Conservation (phyloP, 1,140 invertebrate species). For the Metaphire vulgaris region DNA sequence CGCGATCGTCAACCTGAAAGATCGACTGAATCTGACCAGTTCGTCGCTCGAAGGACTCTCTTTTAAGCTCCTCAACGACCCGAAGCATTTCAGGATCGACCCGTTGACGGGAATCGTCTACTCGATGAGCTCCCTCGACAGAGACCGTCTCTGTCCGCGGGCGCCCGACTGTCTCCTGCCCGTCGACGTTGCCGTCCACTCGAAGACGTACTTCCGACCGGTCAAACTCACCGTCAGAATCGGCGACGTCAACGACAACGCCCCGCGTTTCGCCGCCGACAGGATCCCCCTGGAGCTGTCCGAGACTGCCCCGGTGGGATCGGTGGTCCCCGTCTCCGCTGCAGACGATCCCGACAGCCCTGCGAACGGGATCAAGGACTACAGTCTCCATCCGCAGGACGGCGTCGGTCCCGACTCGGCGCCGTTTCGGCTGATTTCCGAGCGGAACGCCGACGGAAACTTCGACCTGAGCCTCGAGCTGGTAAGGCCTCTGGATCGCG, state of each 20-base stretch:
- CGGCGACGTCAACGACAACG: conserved; percentile 23
- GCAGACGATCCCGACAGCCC: conserved; percentile 17
- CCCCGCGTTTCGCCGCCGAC: background rate
- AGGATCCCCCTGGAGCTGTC: background rate
- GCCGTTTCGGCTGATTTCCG: conserved; percentile 1
- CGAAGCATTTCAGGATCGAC: conserved; percentile 13
- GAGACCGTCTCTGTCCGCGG: conserved; percentile 12
- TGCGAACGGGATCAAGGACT: conserved; percentile 52
- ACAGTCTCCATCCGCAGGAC: conserved; percentile 74
- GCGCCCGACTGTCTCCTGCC: conserved; percentile 6
- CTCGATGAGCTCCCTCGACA: conserved; percentile 5
- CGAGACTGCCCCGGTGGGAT: conserved; percentile 13
- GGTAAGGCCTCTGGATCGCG: conserved; percentile 18
- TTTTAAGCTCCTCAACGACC: background rate
- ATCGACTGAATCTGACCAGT: background rate
- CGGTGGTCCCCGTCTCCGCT: conserved; percentile 15
- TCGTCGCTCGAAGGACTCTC: background rate
- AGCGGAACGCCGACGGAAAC: background rate
- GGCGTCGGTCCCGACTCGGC: background rate
- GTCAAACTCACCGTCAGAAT: conserved; percentile 8
- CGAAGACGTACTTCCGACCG: conserved; percentile 12
- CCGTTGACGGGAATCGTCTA: conserved; percentile 17
- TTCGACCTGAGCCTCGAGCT: conserved; percentile 7
- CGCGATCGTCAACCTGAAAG: background rate
- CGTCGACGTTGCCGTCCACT: conserved; percentile 23